Percentiles rank a stretch among this genome's conserved stretches.
These are phyloP conservation scores for Drosophila mettleri DNA, from an alignment of 2,888 invertebrate genomes.

Conservation along the genomic window DNA sequence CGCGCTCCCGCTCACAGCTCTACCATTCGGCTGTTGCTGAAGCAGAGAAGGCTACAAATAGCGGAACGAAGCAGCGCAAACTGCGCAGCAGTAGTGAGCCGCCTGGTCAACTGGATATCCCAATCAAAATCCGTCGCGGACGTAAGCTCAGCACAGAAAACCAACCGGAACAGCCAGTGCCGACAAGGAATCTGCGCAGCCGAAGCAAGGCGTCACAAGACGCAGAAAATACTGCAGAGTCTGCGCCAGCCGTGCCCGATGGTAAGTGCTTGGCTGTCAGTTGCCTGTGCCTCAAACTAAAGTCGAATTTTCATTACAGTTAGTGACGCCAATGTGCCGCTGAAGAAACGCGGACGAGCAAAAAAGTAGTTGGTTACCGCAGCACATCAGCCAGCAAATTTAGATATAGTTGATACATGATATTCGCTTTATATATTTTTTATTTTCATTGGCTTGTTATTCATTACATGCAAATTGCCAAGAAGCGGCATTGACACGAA, in stretches of 20 bases:
- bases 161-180: not conserved
- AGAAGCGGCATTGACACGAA: slow-evolving; percentile 1
- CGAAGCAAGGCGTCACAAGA: slow-evolving; percentile 12
- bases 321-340: slow-evolving; percentile 46
- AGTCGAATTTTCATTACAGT: not conserved
- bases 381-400: not conserved
- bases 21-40: not conserved
- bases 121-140: not conserved
- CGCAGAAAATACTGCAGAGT: not conserved
- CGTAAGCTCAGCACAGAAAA: not conserved
- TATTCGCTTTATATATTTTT: not conserved
- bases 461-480: slow-evolving; percentile 2
- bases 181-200: slow-evolving; percentile 13
- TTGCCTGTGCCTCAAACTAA: not conserved
- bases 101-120: not conserved
- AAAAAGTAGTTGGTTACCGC: slow-evolving; percentile 18
- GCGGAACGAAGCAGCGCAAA: not conserved
- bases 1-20: slow-evolving; percentile 19
- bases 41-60: not conserved
- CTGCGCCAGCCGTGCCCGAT: not conserved
- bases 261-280: slow-evolving; percentile 2
- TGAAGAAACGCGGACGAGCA: slow-evolving; percentile 54
- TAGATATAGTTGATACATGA: not conserved
- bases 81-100: slow-evolving; percentile 41
- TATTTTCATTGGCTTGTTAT: not conserved